Conservation (phyloP, 2,888 invertebrate species). For the Caenorhabditis sp. region DNA sequence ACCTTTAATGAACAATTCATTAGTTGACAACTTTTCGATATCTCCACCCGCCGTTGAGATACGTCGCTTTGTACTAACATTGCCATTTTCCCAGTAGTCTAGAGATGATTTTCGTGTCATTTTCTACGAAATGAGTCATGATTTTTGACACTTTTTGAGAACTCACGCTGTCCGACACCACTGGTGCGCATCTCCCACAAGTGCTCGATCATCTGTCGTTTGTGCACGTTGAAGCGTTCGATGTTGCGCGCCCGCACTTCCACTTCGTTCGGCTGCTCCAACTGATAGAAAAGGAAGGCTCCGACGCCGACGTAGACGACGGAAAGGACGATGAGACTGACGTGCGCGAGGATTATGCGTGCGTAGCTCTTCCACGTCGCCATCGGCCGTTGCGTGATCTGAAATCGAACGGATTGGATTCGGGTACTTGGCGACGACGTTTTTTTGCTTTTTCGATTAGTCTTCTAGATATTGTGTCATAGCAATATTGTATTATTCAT, state of each 20-base stretch:
- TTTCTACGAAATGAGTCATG: neutral
- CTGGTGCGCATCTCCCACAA: constrained; percentile 71
- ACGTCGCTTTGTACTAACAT: no score
- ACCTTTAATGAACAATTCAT: no score
- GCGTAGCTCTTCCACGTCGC: constrained; percentile 78
- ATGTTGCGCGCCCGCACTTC: constrained; percentile 65
- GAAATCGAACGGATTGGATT: constrained; percentile 21
- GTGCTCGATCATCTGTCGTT: constrained; percentile 70
- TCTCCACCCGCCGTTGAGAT: no score
- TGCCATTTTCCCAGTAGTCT: no score
- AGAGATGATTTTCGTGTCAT: neutral
- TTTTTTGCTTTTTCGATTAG: neutral
- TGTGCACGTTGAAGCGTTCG: constrained; percentile 65
- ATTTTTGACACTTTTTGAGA: neutral
- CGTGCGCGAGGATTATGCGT: constrained; percentile 77
- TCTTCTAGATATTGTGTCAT: neutral
- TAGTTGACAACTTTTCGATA: no score
- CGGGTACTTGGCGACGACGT: no score
- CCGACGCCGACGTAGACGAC: constrained; percentile 76
- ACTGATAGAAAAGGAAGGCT: constrained; percentile 76
- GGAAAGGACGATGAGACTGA: constrained; percentile 78
- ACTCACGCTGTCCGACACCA: constrained; percentile 62
- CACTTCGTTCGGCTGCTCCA: constrained; percentile 78
- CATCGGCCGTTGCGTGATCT: constrained; percentile 72
- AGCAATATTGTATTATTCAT: neutral